phyloP scores from a whole-genome alignment of 1,140 invertebrate species.

The Cryptotermes secundus region DNA sequence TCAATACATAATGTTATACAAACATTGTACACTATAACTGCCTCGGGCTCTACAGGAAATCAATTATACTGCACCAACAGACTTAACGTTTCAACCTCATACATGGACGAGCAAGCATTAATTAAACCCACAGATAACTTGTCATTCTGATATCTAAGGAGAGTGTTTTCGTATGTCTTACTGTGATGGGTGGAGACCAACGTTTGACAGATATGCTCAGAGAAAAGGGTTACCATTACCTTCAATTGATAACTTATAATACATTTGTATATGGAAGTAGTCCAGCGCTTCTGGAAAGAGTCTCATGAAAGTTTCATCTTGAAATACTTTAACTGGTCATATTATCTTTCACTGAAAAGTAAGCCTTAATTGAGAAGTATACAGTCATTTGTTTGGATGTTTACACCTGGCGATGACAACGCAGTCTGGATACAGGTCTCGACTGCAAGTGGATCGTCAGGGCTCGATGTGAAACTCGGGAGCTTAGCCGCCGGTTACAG shows the following conservation, averaged over 20 bases:
- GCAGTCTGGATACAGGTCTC: too few species aligned
- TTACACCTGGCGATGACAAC: too few species aligned
- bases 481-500: too few species aligned
- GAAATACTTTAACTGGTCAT: neutral
- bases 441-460: too few species aligned
- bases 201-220: neutral
- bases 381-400: too few species aligned
- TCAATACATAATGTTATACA: neutral
- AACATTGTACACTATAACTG: neutral
- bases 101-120: neutral
- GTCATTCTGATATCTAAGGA: neutral
- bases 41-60: neutral
- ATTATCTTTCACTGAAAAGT: too few species aligned
- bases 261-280: neutral
- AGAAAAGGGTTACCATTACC: neutral
- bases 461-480: too few species aligned
- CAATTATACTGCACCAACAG: neutral
- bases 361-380: too few species aligned
- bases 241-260: constrained; percentile 9
- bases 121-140: neutral
- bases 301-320: neutral
- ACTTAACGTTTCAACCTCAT: neutral
- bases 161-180: neutral
- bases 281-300: neutral
- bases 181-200: neutral